Base-by-base conservation (phyloP, 2,888 invertebrate genomes). In the Lissocephala sabroskyi region DNA sequence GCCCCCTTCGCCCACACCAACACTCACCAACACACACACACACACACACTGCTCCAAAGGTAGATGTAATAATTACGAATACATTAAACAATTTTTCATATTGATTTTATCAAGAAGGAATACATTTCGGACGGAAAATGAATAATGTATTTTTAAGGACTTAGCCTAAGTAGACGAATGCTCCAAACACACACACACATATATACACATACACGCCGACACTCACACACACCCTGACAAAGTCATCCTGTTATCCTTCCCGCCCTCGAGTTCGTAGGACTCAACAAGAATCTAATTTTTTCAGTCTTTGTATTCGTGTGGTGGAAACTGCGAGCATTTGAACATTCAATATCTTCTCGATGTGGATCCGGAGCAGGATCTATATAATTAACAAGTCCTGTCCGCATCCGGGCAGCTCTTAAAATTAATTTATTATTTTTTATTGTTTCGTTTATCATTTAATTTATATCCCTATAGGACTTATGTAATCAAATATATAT, bases 141-240 rank as follows among this genome's bases (percentile, higher is more conserved):
- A 74, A 51, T 65, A 67, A 67, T 56, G 50, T 73, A 78, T 58
- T 59, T 62, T 75, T 75, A 71, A 71, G 71, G 59, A 58, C 51
- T 47, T 71, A 71, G 71, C 62, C 65, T 78, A 78, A 73, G 78
- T 73, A 73, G 78, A 67, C 68, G 68, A 73, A 73, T 73, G 71
- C 76, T 78, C 71, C 62, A 59, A 75, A 32, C 37, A 35, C 11
- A 42, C 23, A 37, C 32, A 41, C 10, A 47, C 23, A 51, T 17
- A 48, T 13, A 51, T 40, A 48, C 33, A 42, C 26, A 35, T 30
- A 39, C 32, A 46, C 28, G 23, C 14, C 37, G 9, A 30, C 37
- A 48, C 39, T 39, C 40, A 54, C 30, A 45, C 44, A 63, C 44
- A 41, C 35, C 14, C 16, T 35, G n/a, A n/a, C n/a, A n/a, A n/a